phyloP scores from a whole-genome alignment of 2,113 vertebrate genomes.

The Elgaria multicarinata region DNA sequence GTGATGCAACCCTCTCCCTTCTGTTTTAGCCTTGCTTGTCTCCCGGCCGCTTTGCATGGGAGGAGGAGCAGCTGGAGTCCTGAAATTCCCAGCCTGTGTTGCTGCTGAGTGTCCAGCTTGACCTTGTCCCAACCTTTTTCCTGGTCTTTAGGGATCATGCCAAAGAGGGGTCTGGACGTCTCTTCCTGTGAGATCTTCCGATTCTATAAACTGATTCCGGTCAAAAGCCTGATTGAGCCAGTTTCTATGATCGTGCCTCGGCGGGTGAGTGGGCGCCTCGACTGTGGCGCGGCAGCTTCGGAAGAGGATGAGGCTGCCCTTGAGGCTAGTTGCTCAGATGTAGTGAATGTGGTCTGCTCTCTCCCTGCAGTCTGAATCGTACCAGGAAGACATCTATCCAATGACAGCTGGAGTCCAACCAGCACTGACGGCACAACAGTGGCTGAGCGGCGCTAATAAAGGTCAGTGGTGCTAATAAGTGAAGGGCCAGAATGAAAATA shows the following conservation, averaged over 20 bases:
- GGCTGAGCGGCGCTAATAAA: slow-evolving; percentile 89
- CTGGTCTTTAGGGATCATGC: slow-evolving; percentile 84
- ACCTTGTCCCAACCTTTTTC: background rate
- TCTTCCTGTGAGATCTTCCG: slow-evolving; percentile 93
- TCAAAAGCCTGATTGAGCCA: slow-evolving; percentile 89
- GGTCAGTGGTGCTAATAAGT: slow-evolving; percentile 75
- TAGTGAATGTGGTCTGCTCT: slow-evolving; percentile 12
- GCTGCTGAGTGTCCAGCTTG: background rate
- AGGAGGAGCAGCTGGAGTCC: background rate
- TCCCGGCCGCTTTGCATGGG: background rate
- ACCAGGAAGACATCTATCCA: slow-evolving; percentile 97
- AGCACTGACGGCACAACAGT: slow-evolving; percentile 87
- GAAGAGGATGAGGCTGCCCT: background rate
- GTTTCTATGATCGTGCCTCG: slow-evolving; percentile 95
- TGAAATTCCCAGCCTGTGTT: background rate
- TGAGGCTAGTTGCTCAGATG: background rate
- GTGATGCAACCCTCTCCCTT: too few species aligned
- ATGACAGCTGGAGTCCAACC: slow-evolving; percentile 86
- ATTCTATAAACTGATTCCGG: slow-evolving; percentile 93
- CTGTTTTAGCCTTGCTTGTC: too few species aligned
- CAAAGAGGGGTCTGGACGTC: slow-evolving; percentile 93
- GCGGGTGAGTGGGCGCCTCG: slow-evolving; percentile 77
- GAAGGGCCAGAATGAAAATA: background rate
- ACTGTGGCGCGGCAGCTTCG: background rate
- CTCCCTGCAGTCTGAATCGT: slow-evolving; percentile 88